These are phyloP conservation scores for Drosophila nr. perissopoda DNA, from an alignment of 2,888 invertebrate genomes.

Conservation along the genomic window DNA sequence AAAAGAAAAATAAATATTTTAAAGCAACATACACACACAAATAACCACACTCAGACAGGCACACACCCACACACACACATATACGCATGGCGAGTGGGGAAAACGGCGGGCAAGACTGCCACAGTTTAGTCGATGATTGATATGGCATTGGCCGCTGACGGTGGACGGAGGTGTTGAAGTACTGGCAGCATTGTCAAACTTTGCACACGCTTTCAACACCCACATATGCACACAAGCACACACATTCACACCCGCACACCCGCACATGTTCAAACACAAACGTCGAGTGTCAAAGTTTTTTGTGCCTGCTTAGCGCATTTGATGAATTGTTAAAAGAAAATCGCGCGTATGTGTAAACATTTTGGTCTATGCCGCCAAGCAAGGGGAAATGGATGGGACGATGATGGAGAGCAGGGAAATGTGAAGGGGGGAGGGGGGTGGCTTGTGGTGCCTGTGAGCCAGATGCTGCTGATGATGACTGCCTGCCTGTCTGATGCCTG, in stretches of 20 bases:
- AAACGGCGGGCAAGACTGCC: constrained; percentile 50
- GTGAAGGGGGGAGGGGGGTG: not conserved
- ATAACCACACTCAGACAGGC: constrained; percentile 1
- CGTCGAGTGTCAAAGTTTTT: constrained; percentile 79
- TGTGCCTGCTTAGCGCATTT: constrained; percentile 74
- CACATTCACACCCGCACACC: constrained; percentile 8
- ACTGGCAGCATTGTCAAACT: constrained; percentile 55
- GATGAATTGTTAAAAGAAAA: constrained; percentile 81
- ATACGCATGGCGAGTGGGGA: constrained; percentile 4
- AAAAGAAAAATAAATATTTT: constrained; percentile 75
- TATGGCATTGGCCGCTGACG: constrained; percentile 51
- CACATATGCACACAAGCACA: not conserved
- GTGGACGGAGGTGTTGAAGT: constrained; percentile 4
- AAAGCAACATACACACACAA: constrained; percentile 55
- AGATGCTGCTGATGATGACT: constrained; percentile 65
- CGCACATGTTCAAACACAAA: constrained; percentile 48
- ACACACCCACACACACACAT: not conserved
- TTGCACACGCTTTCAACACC: constrained; percentile 33
- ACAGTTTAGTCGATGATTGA: constrained; percentile 76
- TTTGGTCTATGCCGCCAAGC: constrained; percentile 60
- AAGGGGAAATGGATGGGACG: constrained; percentile 8
- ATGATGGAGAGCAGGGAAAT: not conserved
- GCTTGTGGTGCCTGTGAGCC: constrained; percentile 38
- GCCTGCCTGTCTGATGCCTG: constrained; percentile 39
- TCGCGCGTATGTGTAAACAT: constrained; percentile 78